A percentile compares a stretch with the other conserved stretches of the same genome.
phyloP scores from a whole-genome alignment of 1,140 invertebrate species.

The Pogonomyrmex barbatus region DNA sequence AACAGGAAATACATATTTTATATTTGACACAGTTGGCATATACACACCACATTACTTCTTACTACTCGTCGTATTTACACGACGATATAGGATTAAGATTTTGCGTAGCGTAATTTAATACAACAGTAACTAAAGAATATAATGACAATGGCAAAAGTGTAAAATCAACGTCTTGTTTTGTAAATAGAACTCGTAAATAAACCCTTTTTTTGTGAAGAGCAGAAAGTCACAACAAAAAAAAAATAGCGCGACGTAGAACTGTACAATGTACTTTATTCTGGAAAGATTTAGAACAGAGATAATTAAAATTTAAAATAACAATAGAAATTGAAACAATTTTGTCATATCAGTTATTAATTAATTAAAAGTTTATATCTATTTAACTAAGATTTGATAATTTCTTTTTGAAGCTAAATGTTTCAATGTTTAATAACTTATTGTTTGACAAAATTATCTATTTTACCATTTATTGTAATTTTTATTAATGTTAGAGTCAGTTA shows the following conservation, averaged over 20 bases:
- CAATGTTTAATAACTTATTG: conserved; percentile 31
- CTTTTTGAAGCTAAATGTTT: neutral
- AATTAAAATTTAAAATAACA: neutral
- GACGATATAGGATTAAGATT: conserved; percentile 71
- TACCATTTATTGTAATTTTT: conserved; percentile 39
- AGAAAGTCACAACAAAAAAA: neutral
- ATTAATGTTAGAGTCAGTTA: neutral
- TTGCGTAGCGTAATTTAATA: conserved; percentile 40
- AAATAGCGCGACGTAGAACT: conserved; percentile 11
- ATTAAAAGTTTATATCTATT: neutral
- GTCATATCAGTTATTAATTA: neutral
- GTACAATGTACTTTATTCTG: neutral
- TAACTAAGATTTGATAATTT: neutral
- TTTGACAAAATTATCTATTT: conserved; percentile 34
- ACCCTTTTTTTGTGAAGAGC: conserved; percentile 1
- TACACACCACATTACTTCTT: conserved; percentile 56
- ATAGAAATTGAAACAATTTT: neutral
- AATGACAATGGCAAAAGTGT: conserved; percentile 32
- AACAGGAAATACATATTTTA: conserved; percentile 70
- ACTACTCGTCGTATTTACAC: conserved; percentile 3
- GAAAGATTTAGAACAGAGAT: neutral
- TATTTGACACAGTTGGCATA: conserved; percentile 71
- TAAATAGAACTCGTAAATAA: conserved; percentile 47
- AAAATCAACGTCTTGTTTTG: conserved; percentile 37
- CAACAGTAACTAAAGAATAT: conserved; percentile 21